Base-by-base conservation (phyloP, 1,140 invertebrate species). In the Ceratina japonica region DNA sequence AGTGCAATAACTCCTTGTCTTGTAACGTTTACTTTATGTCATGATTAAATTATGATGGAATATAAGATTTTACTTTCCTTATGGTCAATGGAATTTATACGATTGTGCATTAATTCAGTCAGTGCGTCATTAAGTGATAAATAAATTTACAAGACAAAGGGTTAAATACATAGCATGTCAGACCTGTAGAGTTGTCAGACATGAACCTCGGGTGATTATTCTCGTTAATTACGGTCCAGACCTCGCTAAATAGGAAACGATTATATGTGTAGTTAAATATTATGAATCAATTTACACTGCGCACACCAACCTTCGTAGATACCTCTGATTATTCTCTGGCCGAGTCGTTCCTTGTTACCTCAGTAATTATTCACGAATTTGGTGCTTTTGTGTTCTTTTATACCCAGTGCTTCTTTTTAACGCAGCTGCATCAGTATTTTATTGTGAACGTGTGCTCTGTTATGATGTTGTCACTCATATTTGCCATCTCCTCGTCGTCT, bases 171-270 rank as follows among this genome's bases (percentile, higher is more conserved):
- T 52, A 13, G 15, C 54, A 51, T 18, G n/a, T 24, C 37, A 27
- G 64, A 63, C 56, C 54, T 74, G 68, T 69, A 27, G 56, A 31
- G 3, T 58, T 51, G 27, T 12, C 68, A 44, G 62, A 78, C 56
- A 20, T 51, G 56, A 49, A 22, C 56, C 64, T 20, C 27, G 24
- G 52, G 44, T 22, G 51, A 27, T 51, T 80, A 84, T 88, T 85
- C 78, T 58, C 62, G 77, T 79, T 86, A 88, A 88, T 82, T 79
- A 84, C 49, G 79, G 82, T 84, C 84, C 82, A 84, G 76, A 84
- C 81, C 76, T 37, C 16, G 63, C 18, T 85, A 87, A 89, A 83
- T 86, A 87, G 81, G 73, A 86, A 88, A 85, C 84, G 82, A 87
- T 87, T 87, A 79, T 79, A 78, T 69, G 75, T 58, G 71, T 51